These are phyloP conservation scores for Agriopis marginaria DNA, from an alignment of 2,888 invertebrate species.

Conservation along the genomic window DNA sequence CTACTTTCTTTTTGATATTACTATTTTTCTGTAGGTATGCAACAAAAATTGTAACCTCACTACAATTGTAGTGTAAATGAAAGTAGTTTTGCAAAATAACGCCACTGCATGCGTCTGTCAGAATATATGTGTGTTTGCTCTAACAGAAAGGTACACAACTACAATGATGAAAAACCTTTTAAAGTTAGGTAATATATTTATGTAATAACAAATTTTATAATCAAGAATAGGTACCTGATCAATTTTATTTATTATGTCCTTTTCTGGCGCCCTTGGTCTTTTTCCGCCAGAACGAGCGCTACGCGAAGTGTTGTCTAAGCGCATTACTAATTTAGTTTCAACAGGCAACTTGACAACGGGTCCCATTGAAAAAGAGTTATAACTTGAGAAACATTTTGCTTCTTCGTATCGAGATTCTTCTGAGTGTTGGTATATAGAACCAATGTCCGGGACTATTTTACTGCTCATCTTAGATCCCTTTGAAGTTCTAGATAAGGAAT, in stretches of 20 bases:
- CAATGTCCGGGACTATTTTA: neutral
- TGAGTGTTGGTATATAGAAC: neutral
- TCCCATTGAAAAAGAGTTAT: conserved; percentile 54
- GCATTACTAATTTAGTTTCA: conserved; percentile 68
- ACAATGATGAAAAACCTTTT: too few species aligned
- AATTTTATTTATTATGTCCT: conserved; percentile 58
- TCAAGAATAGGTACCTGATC: conserved; percentile 53
- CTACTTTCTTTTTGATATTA: too few species aligned
- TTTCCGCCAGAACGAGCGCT: conserved; percentile 35
- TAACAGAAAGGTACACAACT: too few species aligned
- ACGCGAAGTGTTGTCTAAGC: conserved; percentile 47
- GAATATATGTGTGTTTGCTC: too few species aligned
- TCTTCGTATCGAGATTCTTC: conserved; percentile 30
- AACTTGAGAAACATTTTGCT: conserved; percentile 27
- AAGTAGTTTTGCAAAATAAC: too few species aligned
- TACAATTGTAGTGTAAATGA: too few species aligned
- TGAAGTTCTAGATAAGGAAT: neutral
- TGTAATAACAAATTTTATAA: neutral
- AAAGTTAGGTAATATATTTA: too few species aligned
- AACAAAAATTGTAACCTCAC: too few species aligned
- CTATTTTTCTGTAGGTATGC: too few species aligned
- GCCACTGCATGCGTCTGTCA: too few species aligned
- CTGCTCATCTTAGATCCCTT: conserved; percentile 1
- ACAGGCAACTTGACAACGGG: conserved; percentile 71
- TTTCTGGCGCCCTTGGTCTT: conserved; percentile 46